Conservation (phyloP, 2,888 invertebrate species). For the Microctonus brassicae region DNA sequence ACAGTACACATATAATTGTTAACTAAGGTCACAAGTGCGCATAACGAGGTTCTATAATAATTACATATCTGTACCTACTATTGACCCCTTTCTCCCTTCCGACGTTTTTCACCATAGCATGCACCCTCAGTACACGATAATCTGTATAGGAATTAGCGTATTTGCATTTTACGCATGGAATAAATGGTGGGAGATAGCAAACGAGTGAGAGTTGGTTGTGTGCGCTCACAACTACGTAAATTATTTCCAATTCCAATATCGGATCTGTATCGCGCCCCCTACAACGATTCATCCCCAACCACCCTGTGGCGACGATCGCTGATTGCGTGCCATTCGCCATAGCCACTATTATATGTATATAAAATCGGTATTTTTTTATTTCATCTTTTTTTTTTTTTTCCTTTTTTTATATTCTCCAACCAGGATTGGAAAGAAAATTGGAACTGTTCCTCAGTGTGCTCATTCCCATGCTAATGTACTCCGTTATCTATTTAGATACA, state of each 20-base stretch:
- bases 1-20: not conserved
- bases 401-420: slow-evolving; percentile 23
- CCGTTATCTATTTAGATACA: not conserved
- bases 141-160: slow-evolving; percentile 54
- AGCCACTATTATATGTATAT: slow-evolving; percentile 24
- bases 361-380: slow-evolving; percentile 28
- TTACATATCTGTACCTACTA: slow-evolving; percentile 48
- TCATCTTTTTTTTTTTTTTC: slow-evolving; percentile 26
- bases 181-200: slow-evolving; percentile 14
- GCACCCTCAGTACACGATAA: slow-evolving; percentile 42
- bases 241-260: slow-evolving; percentile 50
- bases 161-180: slow-evolving; percentile 50
- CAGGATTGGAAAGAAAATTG: slow-evolving; percentile 24
- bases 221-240: slow-evolving; percentile 43
- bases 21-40: slow-evolving; percentile 35
- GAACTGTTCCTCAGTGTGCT: slow-evolving; percentile 11
- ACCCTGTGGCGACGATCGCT: slow-evolving; percentile 19
- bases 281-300: not conserved
- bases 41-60: slow-evolving; percentile 51
- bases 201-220: slow-evolving; percentile 1
- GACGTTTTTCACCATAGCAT: not conserved
- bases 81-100: not conserved
- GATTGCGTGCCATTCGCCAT: slow-evolving; percentile 21
- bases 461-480: slow-evolving; percentile 33
- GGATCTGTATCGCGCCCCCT: not conserved